Evolutionary conservation across 2,888 invertebrate genomes (phyloP).

Genomic region (Polylopha cassiicola): DNA sequence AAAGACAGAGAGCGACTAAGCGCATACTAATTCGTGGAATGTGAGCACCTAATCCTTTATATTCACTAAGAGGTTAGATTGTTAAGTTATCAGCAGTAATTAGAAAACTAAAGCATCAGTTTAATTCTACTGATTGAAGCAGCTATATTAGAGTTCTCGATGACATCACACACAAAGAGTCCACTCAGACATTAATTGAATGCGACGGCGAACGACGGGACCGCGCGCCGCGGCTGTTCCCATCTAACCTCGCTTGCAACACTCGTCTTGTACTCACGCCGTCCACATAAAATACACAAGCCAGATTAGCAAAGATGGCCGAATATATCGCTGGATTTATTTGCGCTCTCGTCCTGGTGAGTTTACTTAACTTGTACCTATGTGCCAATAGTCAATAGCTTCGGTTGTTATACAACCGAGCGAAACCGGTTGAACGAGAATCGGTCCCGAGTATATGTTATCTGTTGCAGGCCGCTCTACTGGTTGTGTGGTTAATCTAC

Average conservation of each 20-base stretch:
- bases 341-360: constrained; percentile 60
- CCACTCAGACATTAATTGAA: constrained; percentile 65
- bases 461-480: constrained; percentile 50
- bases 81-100: too few relatives aligned
- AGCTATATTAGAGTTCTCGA: constrained; percentile 47
- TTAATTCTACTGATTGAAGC: constrained; percentile 44
- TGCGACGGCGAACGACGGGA: constrained; percentile 38
- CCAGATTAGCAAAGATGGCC: constrained; percentile 46
- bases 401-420: not conserved
- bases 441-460: too few relatives aligned
- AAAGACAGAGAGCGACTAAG: too few relatives aligned
- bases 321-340: constrained; percentile 58
- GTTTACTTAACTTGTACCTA: constrained; percentile 30
- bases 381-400: not conserved
- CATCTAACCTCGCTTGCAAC: constrained; percentile 52
- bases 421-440: constrained; percentile 11
- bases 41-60: too few relatives aligned
- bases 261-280: constrained; percentile 43
- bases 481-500: constrained; percentile 60
- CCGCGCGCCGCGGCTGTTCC: constrained; percentile 46
- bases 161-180: constrained; percentile 65
- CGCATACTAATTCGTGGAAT: too few relatives aligned
- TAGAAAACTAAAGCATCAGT: constrained; percentile 35
- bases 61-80: constrained; percentile 24
- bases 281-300: constrained; percentile 24